phyloP scores from a whole-genome alignment of 64 coral and sea anemone species.

The Stichodactyla mertensii region DNA sequence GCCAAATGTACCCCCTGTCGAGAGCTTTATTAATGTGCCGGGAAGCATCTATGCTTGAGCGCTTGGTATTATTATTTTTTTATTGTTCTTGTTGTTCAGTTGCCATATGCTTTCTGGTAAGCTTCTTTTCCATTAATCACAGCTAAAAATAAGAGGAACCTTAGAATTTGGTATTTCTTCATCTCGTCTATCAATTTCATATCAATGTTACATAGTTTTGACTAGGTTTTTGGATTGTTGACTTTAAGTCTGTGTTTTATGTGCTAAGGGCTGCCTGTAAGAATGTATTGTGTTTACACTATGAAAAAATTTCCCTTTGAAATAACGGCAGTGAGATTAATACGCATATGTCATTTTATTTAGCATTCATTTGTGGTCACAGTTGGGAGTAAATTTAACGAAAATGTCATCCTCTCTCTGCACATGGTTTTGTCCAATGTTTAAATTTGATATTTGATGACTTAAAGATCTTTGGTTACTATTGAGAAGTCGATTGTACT shows the following conservation, averaged over 20 bases:
- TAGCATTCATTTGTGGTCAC: slow-evolving; percentile 1
- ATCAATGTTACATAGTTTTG: not conserved
- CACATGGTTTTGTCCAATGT: slow-evolving; percentile 8
- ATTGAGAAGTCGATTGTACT: not conserved
- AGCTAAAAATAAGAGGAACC: not conserved
- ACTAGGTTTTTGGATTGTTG: not conserved
- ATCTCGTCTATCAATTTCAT: not conserved
- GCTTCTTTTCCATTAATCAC: not conserved
- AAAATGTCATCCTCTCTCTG: not conserved
- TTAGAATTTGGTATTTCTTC: not conserved
- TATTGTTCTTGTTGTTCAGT: not conserved
- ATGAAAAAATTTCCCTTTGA: not conserved
- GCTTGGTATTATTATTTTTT: not conserved
- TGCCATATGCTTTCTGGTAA: not conserved
- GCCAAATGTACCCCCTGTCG: slow-evolving; percentile 17
- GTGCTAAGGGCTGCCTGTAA: not conserved
- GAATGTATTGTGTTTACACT: slow-evolving; percentile 2
- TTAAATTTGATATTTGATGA: not conserved
- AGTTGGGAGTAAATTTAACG: not conserved
- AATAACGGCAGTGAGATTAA: not conserved
- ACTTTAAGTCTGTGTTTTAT: not conserved
- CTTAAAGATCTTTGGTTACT: not conserved
- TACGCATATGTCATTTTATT: not conserved
- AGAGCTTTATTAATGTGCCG: slow-evolving; percentile 6
- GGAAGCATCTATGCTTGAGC: not conserved